Evolutionary conservation across 2,797 vertebrate species (phyloP).

Genomic region (Danio aesculapii): DNA sequence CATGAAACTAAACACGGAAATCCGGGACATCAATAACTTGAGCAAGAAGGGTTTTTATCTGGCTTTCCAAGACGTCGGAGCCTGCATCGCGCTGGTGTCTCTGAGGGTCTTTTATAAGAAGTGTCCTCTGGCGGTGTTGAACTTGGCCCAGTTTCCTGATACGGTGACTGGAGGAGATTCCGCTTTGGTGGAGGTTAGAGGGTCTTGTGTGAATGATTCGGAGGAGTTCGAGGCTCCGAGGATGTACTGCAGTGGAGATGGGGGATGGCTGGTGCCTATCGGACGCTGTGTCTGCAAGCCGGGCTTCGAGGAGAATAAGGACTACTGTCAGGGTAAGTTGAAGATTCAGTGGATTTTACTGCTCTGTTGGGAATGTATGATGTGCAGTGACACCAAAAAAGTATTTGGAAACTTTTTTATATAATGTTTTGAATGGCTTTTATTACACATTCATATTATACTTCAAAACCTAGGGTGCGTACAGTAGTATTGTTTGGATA

Average conservation of each 20-base stretch:
- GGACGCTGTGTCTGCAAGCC: constrained; percentile 86
- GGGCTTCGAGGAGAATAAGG: constrained; percentile 84
- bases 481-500: too few relatives aligned
- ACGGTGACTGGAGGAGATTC: constrained; percentile 87
- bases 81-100: constrained; percentile 86
- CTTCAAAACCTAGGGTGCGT: too few relatives aligned
- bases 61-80: constrained; percentile 86
- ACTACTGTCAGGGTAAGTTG: constrained; percentile 84
- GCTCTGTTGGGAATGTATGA: neutral
- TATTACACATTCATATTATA: too few relatives aligned
- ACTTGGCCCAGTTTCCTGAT: constrained; percentile 85
- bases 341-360: neutral
- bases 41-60: constrained; percentile 86
- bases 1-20: constrained; percentile 88
- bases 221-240: constrained; percentile 85
- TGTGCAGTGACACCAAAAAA: neutral
- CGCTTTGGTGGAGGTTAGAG: constrained; percentile 84
- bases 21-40: constrained; percentile 85
- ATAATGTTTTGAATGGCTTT: too few relatives aligned
- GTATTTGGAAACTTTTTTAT: constrained; percentile 2
- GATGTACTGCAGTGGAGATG: constrained; percentile 88
- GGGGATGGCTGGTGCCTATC: constrained; percentile 87
- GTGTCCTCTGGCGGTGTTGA: constrained; percentile 83
- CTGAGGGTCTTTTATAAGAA: constrained; percentile 87
- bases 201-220: constrained; percentile 82